Conservation (phyloP, 1,140 invertebrate species). For the Hesperophylax magnus region DNA sequence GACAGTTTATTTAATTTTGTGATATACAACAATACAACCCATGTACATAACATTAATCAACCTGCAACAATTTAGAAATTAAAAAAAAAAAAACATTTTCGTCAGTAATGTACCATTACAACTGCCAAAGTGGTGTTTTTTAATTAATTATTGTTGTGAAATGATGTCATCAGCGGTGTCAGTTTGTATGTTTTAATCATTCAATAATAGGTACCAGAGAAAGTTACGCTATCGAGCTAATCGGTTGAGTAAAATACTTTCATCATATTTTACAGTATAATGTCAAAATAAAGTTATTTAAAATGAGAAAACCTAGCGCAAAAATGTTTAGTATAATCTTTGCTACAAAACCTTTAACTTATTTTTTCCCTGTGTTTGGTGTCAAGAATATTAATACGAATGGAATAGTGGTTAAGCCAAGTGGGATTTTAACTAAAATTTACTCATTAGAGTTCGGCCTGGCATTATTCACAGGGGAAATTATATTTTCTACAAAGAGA, state of each 20-base stretch:
- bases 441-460: neutral
- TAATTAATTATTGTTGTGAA: too few species aligned
- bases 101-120: too few species aligned
- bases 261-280: neutral
- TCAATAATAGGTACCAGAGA: neutral
- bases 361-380: neutral
- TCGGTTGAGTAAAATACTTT: neutral
- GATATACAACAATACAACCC: too few species aligned
- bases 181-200: neutral
- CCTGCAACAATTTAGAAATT: too few species aligned
- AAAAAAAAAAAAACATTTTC: too few species aligned
- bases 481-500: neutral
- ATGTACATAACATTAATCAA: too few species aligned
- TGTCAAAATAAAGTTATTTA: neutral
- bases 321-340: neutral
- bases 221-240: neutral
- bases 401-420: neutral
- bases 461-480: neutral
- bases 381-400: neutral
- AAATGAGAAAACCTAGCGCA: neutral
- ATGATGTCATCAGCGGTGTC: neutral
- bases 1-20: too few species aligned
- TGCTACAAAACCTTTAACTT: neutral
- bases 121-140: too few species aligned
- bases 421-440: neutral